These are phyloP conservation scores for Hexactinellida sp. DNA, from an alignment of 37 sponge, comb jelly and placozoan genomes.

Conservation along the genomic window DNA sequence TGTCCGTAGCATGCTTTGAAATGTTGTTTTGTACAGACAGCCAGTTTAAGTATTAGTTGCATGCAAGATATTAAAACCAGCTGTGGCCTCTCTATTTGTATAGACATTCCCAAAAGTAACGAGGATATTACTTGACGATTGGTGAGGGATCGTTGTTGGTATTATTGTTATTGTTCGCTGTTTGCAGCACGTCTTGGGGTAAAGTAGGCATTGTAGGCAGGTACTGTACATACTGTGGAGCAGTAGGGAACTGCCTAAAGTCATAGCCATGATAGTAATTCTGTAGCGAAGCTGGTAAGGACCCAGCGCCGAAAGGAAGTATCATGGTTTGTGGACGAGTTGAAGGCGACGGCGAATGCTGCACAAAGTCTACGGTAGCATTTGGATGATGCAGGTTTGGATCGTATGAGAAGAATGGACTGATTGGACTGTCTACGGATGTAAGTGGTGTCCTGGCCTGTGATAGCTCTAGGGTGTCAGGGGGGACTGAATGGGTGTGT, in stretches of 20 bases:
- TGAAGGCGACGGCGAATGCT: background rate
- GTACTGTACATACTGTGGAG: background rate
- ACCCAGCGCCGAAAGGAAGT: background rate
- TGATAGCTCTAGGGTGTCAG: background rate
- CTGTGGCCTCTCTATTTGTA: too few relatives aligned
- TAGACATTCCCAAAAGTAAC: too few relatives aligned
- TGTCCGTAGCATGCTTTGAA: background rate
- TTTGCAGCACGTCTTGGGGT: background rate
- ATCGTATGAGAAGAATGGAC: constrained; percentile 10
- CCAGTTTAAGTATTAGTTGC: background rate
- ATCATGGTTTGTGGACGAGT: background rate
- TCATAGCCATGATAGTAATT: background rate
- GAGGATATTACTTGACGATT: background rate
- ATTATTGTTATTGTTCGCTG: background rate
- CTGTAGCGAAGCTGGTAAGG: background rate
- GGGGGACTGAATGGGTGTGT: background rate
- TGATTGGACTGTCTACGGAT: background rate
- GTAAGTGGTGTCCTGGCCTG: background rate
- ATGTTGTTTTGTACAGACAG: background rate
- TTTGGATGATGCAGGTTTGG: background rate
- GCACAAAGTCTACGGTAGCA: background rate
- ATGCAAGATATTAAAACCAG: background rate
- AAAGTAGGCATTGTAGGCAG: background rate
- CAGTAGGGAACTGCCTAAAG: background rate
- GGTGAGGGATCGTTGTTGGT: constrained; percentile 4